Base-by-base conservation (phyloP, 1,140 invertebrate genomes). In the Rhynchophorus ferrugineus region DNA sequence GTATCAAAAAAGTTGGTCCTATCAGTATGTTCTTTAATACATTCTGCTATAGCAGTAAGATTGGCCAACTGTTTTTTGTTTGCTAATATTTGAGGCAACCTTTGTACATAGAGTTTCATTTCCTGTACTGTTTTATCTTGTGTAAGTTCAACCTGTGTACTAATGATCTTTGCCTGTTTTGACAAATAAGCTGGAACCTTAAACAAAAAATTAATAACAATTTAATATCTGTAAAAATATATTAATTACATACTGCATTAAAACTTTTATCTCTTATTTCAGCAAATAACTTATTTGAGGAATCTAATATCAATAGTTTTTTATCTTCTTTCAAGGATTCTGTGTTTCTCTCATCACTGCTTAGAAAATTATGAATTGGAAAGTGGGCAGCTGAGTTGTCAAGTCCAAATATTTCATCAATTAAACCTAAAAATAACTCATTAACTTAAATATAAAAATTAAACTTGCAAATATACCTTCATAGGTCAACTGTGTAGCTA, bases 401-500 rank as follows among this genome's bases (percentile, higher is more conserved):
- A 39, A 82, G 79, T 21, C 79, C 79, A 73, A 85, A 93, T 57
- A 90, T 79, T 74, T 92, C 89, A 75, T 96, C 96, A 60, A 99
- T 92, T 8, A 98, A 74, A 14, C 62, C 59, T 54, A 18, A 45
- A 52, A 38, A 35, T 17, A 36, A 36, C 13, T 22, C 16, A 16
- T 41, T 16, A 24, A 22, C 39, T 41, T 7, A 18, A 21, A 14
- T 11, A 49, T 16, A 49, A 24, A 1, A 8, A 39, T 3, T 49
- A 7, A n/a, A 33, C 3, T 33, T 5, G 13, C 8, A n/a, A 14
- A 41, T 16, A 39, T 42, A 13, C 95, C 96, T 73, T 98, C 95
- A 68, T 98, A 99, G 0, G 95, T 98, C 13, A 98, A 77, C 64
- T 99, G 96, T 0, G 91, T 96, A 1, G 91, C 82, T 54, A 99